Percentiles rank a stretch among this genome's conserved stretches.
These are phyloP conservation scores for Holocentrus rufus DNA, from an alignment of 2,797 vertebrate species.

Conservation along the genomic window DNA sequence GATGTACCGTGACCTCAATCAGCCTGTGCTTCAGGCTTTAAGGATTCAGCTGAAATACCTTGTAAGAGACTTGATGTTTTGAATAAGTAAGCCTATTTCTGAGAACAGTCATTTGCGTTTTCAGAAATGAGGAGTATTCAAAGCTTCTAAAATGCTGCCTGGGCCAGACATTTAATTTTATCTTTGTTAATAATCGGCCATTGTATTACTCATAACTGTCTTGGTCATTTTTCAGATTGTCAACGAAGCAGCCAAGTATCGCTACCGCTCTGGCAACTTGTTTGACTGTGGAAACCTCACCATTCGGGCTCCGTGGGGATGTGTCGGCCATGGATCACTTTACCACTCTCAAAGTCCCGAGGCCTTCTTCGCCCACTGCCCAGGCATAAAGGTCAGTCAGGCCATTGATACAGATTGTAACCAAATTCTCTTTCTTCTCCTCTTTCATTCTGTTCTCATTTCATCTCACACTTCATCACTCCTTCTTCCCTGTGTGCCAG, in stretches of 20 bases:
- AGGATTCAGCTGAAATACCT: no score
- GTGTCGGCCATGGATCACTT: slow-evolving; percentile 95
- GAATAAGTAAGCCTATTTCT: no score
- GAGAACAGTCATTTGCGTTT: no score
- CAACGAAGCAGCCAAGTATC: slow-evolving; percentile 98
- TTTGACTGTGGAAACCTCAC: slow-evolving; percentile 96
- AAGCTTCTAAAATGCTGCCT: no score
- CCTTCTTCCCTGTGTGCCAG: no score
- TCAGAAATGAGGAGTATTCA: no score
- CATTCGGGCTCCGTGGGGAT: slow-evolving; percentile 96
- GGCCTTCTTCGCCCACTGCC: slow-evolving; percentile 95
- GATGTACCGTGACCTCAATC: no score
- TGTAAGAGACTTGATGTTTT: no score
- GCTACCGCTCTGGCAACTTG: slow-evolving; percentile 95
- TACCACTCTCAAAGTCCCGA: slow-evolving; percentile 99
- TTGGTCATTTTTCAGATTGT: slow-evolving; percentile 86
- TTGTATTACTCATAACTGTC: slow-evolving; percentile 22
- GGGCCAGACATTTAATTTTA: no score
- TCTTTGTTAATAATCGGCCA: not conserved
- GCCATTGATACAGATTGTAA: not conserved
- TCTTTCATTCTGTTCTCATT: not conserved
- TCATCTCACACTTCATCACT: not conserved
- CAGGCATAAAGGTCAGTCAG: slow-evolving; percentile 91
- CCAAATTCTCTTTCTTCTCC: not conserved
- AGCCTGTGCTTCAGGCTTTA: no score